Evolutionary conservation across 1,140 invertebrate species (phyloP).

Genomic region (Drosophila ohnishii): DNA sequence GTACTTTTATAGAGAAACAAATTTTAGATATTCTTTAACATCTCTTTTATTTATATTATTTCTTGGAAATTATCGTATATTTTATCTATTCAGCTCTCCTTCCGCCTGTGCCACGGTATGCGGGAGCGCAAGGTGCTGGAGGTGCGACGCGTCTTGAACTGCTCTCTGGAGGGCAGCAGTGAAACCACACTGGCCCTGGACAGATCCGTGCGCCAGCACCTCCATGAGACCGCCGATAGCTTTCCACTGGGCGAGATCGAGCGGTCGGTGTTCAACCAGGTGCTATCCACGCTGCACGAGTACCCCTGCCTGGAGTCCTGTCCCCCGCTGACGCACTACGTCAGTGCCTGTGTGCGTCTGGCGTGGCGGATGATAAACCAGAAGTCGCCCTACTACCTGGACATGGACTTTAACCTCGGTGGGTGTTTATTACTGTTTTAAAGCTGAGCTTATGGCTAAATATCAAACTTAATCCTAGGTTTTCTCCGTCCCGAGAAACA

Average conservation of each 20-base stretch:
- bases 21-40: neutral
- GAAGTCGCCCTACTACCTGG: conserved; percentile 85
- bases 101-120: conserved; percentile 86
- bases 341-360: conserved; percentile 85
- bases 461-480: conserved; percentile 24
- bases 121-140: conserved; percentile 85
- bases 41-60: neutral
- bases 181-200: conserved; percentile 82
- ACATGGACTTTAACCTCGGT: conserved; percentile 87
- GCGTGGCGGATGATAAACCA: conserved; percentile 86
- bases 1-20: too few species aligned
- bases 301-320: conserved; percentile 86
- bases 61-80: neutral
- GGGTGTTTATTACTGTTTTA: neutral
- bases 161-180: conserved; percentile 80
- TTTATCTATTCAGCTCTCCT: conserved; percentile 84
- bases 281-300: conserved; percentile 85
- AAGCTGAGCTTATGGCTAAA: neutral
- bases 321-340: conserved; percentile 84
- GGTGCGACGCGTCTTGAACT: conserved; percentile 84
- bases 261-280: conserved; percentile 86
- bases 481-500: conserved; percentile 84
- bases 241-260: conserved; percentile 86
- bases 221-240: conserved; percentile 84
- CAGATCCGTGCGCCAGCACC: conserved; percentile 83